Conservation (phyloP, 2,888 invertebrate genomes). For the Augiades crinisus region DNA sequence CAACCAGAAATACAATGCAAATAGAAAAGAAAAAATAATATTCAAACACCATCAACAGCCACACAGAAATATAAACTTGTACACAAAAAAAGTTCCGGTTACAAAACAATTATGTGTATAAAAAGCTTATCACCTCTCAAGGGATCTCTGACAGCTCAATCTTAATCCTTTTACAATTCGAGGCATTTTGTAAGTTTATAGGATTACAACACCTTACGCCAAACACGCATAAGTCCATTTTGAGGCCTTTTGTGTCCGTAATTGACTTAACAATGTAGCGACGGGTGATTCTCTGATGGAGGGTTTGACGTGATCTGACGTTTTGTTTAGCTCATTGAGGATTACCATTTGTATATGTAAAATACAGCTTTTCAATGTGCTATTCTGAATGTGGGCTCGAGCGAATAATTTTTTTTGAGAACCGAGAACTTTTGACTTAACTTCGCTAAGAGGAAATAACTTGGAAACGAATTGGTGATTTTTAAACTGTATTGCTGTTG, state of each 20-base stretch:
- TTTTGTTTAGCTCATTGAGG: conserved; percentile 12
- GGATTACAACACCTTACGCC: conserved; percentile 30
- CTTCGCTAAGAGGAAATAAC: no score
- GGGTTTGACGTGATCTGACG: conserved; percentile 17
- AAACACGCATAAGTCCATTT: conserved; percentile 52
- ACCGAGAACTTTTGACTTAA: no score
- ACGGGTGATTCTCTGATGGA: conserved; percentile 40
- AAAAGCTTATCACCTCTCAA: conserved; percentile 37
- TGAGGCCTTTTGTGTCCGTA: conserved; percentile 54
- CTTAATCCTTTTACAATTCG: conserved; percentile 24
- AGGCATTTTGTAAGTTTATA: conserved; percentile 21
- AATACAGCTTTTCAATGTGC: conserved; percentile 14
- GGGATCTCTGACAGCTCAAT: conserved; percentile 30
- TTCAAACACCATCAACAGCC: no score
- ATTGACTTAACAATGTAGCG: conserved; percentile 48
- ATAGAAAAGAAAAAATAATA: no score
- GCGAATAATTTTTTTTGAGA: conserved; percentile 10
- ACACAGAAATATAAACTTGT: no score
- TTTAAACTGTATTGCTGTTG: no score
- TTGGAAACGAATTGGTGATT: no score
- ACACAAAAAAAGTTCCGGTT: no score
- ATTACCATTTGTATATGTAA: conserved; percentile 13
- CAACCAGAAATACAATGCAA: no score
- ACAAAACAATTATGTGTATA: no score
- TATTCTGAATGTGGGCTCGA: conserved; percentile 17